A percentile compares a stretch with the other conserved stretches of the same genome.
Conservation (phyloP, 2,113 vertebrate species). For the Pomatorhinus ruficollis region DNA sequence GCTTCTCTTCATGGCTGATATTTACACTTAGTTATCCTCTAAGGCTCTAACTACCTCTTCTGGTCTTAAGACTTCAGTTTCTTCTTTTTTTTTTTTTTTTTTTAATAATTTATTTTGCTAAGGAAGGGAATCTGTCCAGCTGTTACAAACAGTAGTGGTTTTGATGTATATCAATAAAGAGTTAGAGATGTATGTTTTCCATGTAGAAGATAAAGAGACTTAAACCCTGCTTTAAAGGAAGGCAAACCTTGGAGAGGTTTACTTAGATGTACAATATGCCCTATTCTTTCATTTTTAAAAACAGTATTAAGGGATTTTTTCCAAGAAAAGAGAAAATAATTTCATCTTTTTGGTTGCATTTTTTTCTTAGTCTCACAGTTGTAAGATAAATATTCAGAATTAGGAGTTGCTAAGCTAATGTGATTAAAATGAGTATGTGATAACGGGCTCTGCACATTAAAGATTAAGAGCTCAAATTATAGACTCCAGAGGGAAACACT, state of each 20-base stretch:
- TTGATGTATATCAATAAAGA: conserved; percentile 20
- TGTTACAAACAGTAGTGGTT: conserved; percentile 2
- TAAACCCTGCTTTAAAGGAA: conserved; percentile 16
- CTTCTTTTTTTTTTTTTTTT: neutral
- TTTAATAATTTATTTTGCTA: neutral
- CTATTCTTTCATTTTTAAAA: conserved; percentile 34
- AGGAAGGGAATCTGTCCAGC: conserved; percentile 15
- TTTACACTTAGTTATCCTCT: conserved; percentile 11
- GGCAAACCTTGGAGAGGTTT: conserved; percentile 37
- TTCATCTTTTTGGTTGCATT: neutral
- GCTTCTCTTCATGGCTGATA: conserved; percentile 1
- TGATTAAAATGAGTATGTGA: conserved; percentile 49
- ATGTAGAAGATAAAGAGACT: neutral
- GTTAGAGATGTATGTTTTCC: neutral
- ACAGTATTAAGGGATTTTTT: neutral
- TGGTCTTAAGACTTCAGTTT: neutral
- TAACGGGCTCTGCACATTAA: conserved; percentile 14
- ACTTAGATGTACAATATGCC: neutral
- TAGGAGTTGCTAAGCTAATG: conserved; percentile 35
- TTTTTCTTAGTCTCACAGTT: neutral
- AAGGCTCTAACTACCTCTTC: neutral
- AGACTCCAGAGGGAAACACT: conserved; percentile 30
- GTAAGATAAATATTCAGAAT: conserved; percentile 39
- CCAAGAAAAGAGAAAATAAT: conserved; percentile 30
- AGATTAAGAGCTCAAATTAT: conserved; percentile 55